A percentile compares a stretch with the other conserved stretches of the same genome.
phyloP scores from a whole-genome alignment of 2,888 invertebrate genomes.

The Entomobrya multifasciata region DNA sequence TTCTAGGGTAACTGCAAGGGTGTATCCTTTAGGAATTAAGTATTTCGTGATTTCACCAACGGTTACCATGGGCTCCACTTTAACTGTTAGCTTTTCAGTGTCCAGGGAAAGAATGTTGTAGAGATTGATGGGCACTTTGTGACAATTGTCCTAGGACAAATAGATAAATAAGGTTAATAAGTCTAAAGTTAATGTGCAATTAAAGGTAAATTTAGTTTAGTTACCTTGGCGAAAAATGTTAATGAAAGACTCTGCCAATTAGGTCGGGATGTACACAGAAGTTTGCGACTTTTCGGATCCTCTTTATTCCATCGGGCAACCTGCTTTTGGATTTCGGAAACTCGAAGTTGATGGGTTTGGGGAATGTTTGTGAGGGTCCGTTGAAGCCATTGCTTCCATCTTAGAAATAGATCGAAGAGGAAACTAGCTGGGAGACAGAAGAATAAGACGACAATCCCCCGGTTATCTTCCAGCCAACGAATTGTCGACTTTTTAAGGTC shows the following conservation, averaged over 20 bases:
- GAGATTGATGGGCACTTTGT: slow-evolving; percentile 85
- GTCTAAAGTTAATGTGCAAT: background rate
- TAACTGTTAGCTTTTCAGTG: slow-evolving; percentile 84
- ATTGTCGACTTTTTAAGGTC: slow-evolving; percentile 79
- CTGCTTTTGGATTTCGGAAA: slow-evolving; percentile 80
- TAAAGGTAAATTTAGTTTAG: background rate
- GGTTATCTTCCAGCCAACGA: slow-evolving; percentile 84
- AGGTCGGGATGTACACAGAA: slow-evolving; percentile 86
- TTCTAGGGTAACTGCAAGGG: slow-evolving; percentile 86
- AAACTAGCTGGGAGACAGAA: slow-evolving; percentile 87
- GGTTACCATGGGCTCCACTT: slow-evolving; percentile 86
- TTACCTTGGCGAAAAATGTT: slow-evolving; percentile 85
- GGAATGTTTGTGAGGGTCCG: slow-evolving; percentile 80
- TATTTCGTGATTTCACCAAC: slow-evolving; percentile 86
- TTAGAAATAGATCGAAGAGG: slow-evolving; percentile 83
- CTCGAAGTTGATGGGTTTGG: slow-evolving; percentile 80
- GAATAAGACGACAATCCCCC: slow-evolving; percentile 85
- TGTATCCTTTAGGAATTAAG: slow-evolving; percentile 85
- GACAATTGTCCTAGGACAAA: slow-evolving; percentile 82
- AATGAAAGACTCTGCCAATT: slow-evolving; percentile 87
- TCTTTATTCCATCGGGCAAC: slow-evolving; percentile 80
- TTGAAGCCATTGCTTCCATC: slow-evolving; percentile 81
- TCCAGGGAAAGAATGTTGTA: slow-evolving; percentile 85
- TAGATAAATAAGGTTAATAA: too few relatives aligned
- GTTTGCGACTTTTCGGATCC: slow-evolving; percentile 81